phyloP scores from a whole-genome alignment of 2,888 invertebrate species.

The Bombyx huttoni region DNA sequence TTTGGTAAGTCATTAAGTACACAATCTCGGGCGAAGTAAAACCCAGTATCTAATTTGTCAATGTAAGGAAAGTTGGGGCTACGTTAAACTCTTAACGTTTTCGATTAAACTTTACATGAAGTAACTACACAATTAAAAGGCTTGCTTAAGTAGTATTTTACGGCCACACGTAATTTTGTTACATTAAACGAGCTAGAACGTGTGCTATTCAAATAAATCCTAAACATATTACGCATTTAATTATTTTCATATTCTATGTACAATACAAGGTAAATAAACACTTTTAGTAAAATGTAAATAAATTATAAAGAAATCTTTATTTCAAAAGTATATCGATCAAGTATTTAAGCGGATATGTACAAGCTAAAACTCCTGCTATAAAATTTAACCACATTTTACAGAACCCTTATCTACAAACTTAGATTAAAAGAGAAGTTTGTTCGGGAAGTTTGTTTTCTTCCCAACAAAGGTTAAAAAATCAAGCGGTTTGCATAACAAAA shows the following conservation, averaged over 20 bases:
- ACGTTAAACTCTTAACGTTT: slow-evolving; percentile 18
- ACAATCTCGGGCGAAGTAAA: slow-evolving; percentile 37
- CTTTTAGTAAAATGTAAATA: no score
- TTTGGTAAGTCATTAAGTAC: slow-evolving; percentile 37
- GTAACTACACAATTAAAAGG: slow-evolving; percentile 46
- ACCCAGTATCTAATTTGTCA: slow-evolving; percentile 68
- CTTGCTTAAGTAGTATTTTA: slow-evolving; percentile 36
- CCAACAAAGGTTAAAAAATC: slow-evolving; percentile 12
- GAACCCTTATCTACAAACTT: slow-evolving; percentile 27
- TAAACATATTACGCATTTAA: no score
- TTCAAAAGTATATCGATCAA: no score
- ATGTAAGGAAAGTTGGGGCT: slow-evolving; percentile 41
- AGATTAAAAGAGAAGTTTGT: slow-evolving; percentile 29
- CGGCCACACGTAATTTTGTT: not conserved
- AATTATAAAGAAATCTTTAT: no score
- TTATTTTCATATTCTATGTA: no score
- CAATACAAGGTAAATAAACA: no score
- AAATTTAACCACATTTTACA: slow-evolving; percentile 12
- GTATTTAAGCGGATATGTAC: not conserved
- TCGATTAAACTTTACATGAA: slow-evolving; percentile 65
- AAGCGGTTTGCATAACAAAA: slow-evolving; percentile 2
- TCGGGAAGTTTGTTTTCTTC: slow-evolving; percentile 14
- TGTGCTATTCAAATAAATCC: not conserved
- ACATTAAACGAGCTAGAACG: not conserved
- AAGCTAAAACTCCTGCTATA: not conserved